phyloP scores from a whole-genome alignment of 2,113 vertebrate species.

The Monarcha castaneiventris region DNA sequence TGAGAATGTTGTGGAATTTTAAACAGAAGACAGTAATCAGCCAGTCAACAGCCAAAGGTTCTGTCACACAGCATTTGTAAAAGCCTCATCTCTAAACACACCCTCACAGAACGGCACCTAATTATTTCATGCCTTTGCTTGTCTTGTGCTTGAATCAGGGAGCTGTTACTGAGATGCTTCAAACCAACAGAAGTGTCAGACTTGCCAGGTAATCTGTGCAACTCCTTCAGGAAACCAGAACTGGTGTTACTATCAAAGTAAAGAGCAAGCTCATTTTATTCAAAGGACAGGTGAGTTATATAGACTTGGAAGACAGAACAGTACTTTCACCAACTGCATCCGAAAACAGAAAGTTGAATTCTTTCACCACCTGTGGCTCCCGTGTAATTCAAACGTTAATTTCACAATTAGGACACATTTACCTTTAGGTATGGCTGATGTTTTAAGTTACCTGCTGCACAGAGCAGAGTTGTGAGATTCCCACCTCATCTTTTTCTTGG shows the following conservation, averaged over 20 bases:
- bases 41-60: neutral
- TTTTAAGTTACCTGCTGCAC: neutral
- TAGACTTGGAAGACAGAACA: neutral
- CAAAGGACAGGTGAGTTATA: neutral
- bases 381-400: fast-evolving
- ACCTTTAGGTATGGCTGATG: neutral
- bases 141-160: neutral
- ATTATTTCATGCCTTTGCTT: neutral
- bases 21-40: neutral
- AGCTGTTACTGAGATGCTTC: neutral
- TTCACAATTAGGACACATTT: neutral
- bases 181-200: neutral
- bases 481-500: neutral
- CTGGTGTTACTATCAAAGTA: neutral
- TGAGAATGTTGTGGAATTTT: neutral
- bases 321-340: neutral
- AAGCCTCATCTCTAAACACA: neutral
- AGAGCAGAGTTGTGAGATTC: neutral
- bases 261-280: neutral
- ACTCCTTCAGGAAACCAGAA: neutral
- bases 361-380: neutral
- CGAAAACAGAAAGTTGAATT: neutral
- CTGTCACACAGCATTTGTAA: neutral
- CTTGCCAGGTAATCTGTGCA: neutral
- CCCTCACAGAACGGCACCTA: fast-evolving